Evolutionary conservation across 2,797 vertebrate genomes (phyloP), one percentile per base, ranked within the genome.

Genomic region (Schizopygopsis malacanthus): DNA sequence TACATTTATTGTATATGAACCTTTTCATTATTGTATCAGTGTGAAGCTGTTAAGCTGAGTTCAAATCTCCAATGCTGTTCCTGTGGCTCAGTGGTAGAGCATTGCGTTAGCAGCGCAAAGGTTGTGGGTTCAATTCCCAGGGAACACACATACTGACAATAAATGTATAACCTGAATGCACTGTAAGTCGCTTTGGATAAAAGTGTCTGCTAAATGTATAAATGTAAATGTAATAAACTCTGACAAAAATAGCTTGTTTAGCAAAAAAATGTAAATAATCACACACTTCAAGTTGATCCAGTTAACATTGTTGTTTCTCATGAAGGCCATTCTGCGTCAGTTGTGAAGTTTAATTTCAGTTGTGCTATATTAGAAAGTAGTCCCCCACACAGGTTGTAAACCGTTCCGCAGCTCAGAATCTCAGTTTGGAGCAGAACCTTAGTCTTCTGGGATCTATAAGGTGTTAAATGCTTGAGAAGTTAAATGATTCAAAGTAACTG

Each of bases 401-500:
- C 25, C 18, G 13, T 45, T 43, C 3, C 11, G 37, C 67, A 70
- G 37, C 69, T 71, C 37, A 1, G 52, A 78, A 28, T 28, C 28
- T 28, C 28, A 28, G 37, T 59, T 59, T 61, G 6, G 11, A 78
- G 54, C 76, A 22, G 12, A 59, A 4, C 50, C 50, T 4, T 77
- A 3, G 3, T 56, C 73, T 54, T 37, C 12, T 1, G 20, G 13
- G 37, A 78, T 61, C 76, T 25, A 25, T 61, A 8, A 25, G 6
- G 6, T 16, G 7, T 28, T 75, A 50, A 75, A 50, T 28, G 45
- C 15, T 75, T 28, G 43, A 18, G 45, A 10, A 75, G 72, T 79
- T 61, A 61, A 79, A 79, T 15, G 54, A 79, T 79, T 43, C 22
- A 79, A 43, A 79, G 22, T 61, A 52, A 45, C 16, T 52, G 47